Percentiles rank a stretch among this genome's conserved stretches.
phyloP scores from a whole-genome alignment of 2,888 invertebrate genomes.

The Idaea straminata region DNA sequence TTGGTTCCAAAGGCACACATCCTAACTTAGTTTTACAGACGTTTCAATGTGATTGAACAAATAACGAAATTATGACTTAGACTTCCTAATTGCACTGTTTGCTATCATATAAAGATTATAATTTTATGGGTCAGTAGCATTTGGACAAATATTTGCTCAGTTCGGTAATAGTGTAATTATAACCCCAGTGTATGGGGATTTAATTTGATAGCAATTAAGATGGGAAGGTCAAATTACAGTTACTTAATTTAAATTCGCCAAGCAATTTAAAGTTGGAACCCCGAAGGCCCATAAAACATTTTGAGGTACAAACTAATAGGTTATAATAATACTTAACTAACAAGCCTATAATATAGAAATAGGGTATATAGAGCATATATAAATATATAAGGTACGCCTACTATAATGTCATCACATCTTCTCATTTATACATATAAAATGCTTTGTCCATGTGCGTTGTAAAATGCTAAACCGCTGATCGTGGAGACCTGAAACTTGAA shows the following conservation, averaged over 20 bases:
- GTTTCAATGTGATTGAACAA: too few relatives aligned
- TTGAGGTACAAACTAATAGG: not conserved
- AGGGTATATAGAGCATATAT: too few relatives aligned
- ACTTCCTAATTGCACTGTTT: too few relatives aligned
- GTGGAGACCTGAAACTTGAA: too few relatives aligned
- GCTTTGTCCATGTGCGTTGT: too few relatives aligned
- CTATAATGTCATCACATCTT: too few relatives aligned
- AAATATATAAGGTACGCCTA: too few relatives aligned
- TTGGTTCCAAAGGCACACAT: too few relatives aligned
- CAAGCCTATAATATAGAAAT: not conserved
- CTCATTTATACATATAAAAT: too few relatives aligned
- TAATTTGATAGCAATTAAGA: slow-evolving; percentile 45
- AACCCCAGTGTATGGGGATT: slow-evolving; percentile 19
- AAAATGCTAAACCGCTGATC: too few relatives aligned
- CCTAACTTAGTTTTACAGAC: too few relatives aligned
- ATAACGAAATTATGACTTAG: too few relatives aligned
- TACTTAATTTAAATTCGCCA: slow-evolving; percentile 47
- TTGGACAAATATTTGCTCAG: not conserved
- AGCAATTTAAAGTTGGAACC: slow-evolving; percentile 55
- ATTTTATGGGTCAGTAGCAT: not conserved
- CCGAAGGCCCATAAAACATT: slow-evolving; percentile 35
- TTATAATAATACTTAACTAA: not conserved
- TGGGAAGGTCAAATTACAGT: slow-evolving; percentile 45
- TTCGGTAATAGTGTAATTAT: slow-evolving; percentile 12
- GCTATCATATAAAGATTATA: not conserved